phyloP scores from a whole-genome alignment of 2,888 invertebrate species.

The Ashinkailepas kermadecensis region DNA sequence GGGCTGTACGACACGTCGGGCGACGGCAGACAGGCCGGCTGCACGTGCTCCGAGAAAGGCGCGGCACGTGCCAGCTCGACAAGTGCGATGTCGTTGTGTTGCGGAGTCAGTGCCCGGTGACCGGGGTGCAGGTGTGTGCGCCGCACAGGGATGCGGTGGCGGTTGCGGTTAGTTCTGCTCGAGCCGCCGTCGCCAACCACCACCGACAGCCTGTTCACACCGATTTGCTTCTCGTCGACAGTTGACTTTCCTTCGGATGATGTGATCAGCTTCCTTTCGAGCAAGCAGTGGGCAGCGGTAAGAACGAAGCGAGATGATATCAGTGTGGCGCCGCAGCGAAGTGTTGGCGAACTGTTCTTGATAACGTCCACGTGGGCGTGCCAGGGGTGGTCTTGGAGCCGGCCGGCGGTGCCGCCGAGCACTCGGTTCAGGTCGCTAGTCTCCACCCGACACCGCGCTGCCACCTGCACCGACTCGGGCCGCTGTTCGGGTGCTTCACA shows the following conservation, averaged over 20 bases:
- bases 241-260: neutral
- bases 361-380: constrained; percentile 11
- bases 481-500: neutral
- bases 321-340: constrained; percentile 13
- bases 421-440: neutral
- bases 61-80: neutral
- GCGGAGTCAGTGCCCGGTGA: neutral
- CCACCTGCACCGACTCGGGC: neutral
- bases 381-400: neutral
- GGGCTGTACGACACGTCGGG: constrained; percentile 48
- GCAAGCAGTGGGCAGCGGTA: constrained; percentile 12
- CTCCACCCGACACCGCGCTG: neutral
- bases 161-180: neutral
- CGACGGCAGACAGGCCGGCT: constrained; percentile 65
- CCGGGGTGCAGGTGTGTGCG: constrained; percentile 7
- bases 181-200: constrained; percentile 19
- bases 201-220: neutral
- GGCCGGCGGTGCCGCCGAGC: constrained; percentile 9
- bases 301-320: neutral
- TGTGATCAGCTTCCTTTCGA: neutral
- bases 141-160: neutral
- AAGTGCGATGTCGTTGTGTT: constrained; percentile 19
- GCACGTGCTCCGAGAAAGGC: constrained; percentile 55
- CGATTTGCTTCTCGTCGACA: neutral
- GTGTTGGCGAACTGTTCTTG: neutral